Base-by-base conservation (phyloP, 2,797 vertebrate species). In the Diglossa cyanea region DNA sequence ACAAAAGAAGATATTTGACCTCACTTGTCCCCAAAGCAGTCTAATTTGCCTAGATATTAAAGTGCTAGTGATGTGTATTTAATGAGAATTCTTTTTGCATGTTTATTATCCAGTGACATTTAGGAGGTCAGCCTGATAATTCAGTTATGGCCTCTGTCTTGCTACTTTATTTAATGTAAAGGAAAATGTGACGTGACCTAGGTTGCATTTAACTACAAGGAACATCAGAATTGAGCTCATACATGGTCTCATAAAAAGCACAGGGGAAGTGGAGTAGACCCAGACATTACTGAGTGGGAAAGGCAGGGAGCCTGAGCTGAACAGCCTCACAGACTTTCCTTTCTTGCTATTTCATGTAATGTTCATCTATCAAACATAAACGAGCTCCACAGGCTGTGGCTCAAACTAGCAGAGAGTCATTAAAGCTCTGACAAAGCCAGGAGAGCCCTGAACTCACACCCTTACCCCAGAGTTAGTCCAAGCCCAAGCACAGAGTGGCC, bases 31-130 rank as follows among this genome's bases (percentile, higher is more conserved):
- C 93, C 92, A 86, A 39, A 94, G 88, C 92, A 97, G 95, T 94
- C 94, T 98, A 96, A 97, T 96, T 97, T 92, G 84, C 92, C 93
- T 75, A 95, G 95, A 96, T 96, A 97, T 88, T 87, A 86, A 91
- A 95, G 78, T 30, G 79, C 89, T 93, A 72, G 53, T 84, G 95
- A 88, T 96, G 95, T 50, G 72, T 97, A 68, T 96, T 97, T 97
- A 97, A 97, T 90, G 91, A 95, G 96, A 93, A 86, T 73, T 94
- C 93, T 88, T 95, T 97, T 91, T 95, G 94, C 72, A 85, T 97
- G 94, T 94, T 97, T 90, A 91, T 96, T 96, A 97, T 84, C 84
- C 20, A 51, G 86, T 97, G 97, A 98, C 97, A 97, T 97, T 97
- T 97, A 96, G 91, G 94, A 97, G 95, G 88, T 95, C 89, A 95